phyloP scores from a whole-genome alignment of 92 coral and sea anemone genomes.

The Montipora capitata region DNA sequence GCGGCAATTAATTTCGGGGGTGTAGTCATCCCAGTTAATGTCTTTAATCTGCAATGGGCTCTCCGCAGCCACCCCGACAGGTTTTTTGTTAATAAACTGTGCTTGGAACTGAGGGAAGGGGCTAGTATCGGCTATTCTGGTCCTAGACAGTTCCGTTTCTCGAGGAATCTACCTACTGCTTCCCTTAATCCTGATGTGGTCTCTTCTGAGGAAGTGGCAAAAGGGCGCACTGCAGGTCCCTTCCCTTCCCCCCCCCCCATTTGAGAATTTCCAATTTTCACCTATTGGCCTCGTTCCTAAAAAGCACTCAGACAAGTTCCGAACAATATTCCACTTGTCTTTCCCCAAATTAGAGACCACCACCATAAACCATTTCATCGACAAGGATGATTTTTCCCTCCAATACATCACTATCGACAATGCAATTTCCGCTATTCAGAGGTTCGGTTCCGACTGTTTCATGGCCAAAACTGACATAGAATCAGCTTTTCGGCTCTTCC shows the following conservation, averaged over 20 bases:
- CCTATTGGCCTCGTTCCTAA: conserved; percentile 70
- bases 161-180: conserved; percentile 54
- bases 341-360: conserved; percentile 67
- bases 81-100: conserved; percentile 53
- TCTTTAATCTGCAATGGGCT: conserved; percentile 32
- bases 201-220: conserved; percentile 51
- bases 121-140: conserved; percentile 62
- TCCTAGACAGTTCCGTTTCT: conserved; percentile 36
- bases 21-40: conserved; percentile 46
- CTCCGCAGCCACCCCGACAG: conserved; percentile 21
- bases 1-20: conserved; percentile 26
- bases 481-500: conserved; percentile 72
- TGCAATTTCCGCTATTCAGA: conserved; percentile 34
- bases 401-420: conserved; percentile 56
- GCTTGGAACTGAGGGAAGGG: conserved; percentile 47
- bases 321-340: conserved; percentile 74
- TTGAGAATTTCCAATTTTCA: conserved; percentile 62
- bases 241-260: conserved; percentile 64
- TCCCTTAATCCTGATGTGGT: conserved; percentile 52
- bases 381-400: conserved; percentile 40
- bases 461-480: conserved; percentile 76
- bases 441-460: conserved; percentile 51
- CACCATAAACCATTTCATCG: conserved; percentile 54
- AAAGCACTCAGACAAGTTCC: conserved; percentile 66
- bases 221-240: conserved; percentile 66